A percentile compares a stretch with the other conserved stretches of the same genome.
Evolutionary conservation across 2,113 vertebrate genomes (phyloP).

Genomic region (Petromus typicus): DNA sequence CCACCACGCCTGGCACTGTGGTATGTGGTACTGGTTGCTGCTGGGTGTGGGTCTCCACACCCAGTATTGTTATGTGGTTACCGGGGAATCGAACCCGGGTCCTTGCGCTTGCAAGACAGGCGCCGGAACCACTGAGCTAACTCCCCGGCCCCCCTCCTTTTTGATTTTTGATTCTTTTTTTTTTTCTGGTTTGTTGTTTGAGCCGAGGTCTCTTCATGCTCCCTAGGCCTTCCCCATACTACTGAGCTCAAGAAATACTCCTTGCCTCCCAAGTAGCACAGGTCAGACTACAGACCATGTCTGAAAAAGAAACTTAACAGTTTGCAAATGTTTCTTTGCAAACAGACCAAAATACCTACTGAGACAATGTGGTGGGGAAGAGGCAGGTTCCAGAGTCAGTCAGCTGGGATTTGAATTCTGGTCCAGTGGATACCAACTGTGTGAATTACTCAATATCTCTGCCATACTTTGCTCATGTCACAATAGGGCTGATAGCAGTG

Average conservation of each 20-base stretch:
- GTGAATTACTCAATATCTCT: not conserved
- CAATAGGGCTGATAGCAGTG: not conserved
- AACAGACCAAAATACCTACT: not conserved
- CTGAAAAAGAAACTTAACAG: not conserved
- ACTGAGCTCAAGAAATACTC: not conserved
- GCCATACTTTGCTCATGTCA: not conserved
- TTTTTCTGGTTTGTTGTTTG: not conserved
- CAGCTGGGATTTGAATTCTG: not conserved
- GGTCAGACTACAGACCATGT: not conserved
- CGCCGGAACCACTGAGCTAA: no score
- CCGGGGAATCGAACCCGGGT: no score
- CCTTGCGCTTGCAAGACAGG: no score
- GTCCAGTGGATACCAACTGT: not conserved
- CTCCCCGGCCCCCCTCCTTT: no score
- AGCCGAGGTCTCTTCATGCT: not conserved
- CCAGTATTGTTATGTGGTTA: no score
- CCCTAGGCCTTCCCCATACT: not conserved
- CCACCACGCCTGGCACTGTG: no score
- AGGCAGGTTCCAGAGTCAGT: not conserved
- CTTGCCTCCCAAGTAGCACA: not conserved
- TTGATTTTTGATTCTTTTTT: not conserved
- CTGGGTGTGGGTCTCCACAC: no score
- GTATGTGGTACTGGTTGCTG: no score
- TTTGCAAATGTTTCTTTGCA: not conserved
- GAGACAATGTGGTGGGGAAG: not conserved